A percentile compares a stretch with the other conserved stretches of the same genome.
Conservation (phyloP, 35 echinoderm and acorn worm genomes). For the Ophioderma brevispina region DNA sequence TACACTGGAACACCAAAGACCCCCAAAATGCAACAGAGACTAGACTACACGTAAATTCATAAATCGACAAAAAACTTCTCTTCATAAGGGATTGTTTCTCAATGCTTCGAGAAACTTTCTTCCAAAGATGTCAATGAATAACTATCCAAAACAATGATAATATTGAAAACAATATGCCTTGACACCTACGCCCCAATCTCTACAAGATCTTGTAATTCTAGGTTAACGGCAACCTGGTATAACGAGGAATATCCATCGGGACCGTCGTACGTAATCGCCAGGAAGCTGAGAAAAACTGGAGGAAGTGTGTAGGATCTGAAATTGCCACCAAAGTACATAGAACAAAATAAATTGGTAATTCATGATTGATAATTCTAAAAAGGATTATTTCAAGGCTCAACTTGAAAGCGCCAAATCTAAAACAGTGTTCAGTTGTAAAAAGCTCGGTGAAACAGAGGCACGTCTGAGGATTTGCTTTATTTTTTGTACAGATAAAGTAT, state of each 20-base stretch:
- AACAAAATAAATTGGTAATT: background rate
- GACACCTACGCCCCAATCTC: constrained; percentile 11
- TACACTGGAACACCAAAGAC: too few species aligned
- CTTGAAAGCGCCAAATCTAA: constrained; percentile 1
- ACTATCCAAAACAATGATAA: background rate
- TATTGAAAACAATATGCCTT: background rate
- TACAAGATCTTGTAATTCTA: background rate
- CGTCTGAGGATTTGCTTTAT: background rate
- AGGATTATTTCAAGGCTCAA: background rate
- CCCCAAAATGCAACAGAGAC: too few species aligned
- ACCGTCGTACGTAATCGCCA: background rate
- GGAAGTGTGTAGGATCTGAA: background rate
- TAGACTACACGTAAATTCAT: too few species aligned
- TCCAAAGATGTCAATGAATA: background rate
- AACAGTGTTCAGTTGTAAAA: constrained; percentile 3
- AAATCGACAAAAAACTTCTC: too few species aligned
- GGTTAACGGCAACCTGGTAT: constrained; percentile 21
- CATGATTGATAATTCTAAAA: constrained; percentile 24
- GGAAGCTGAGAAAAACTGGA: constrained; percentile 27
- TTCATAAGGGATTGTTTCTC: too few species aligned
- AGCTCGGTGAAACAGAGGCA: background rate
- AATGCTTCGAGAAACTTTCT: too few species aligned
- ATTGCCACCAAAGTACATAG: background rate
- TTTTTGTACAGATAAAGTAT: background rate
- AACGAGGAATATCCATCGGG: constrained; percentile 34